Conservation (phyloP, 2,888 invertebrate species). For the Ceraclea dissimilis region DNA sequence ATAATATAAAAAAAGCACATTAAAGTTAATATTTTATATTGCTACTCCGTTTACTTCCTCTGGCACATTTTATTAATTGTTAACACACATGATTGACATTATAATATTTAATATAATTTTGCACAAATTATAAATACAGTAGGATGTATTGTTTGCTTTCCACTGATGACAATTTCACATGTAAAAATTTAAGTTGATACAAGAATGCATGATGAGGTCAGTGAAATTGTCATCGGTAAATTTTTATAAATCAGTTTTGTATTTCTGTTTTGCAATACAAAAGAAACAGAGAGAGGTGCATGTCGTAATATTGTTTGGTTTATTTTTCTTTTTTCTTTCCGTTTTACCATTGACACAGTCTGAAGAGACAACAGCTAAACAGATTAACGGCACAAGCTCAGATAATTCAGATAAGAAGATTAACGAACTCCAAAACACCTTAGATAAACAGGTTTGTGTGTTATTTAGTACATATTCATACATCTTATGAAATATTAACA, state of each 20-base stretch:
- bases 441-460: slow-evolving; percentile 74
- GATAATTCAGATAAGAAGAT: slow-evolving; percentile 47
- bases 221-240: not conserved
- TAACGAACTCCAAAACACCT: slow-evolving; percentile 74
- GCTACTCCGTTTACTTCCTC: too few species aligned
- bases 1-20: too few species aligned
- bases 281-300: slow-evolving; percentile 18
- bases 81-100: too few species aligned
- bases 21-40: too few species aligned
- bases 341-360: slow-evolving; percentile 19
- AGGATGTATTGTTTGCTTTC: too few species aligned
- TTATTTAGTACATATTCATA: not conserved
- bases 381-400: slow-evolving; percentile 31
- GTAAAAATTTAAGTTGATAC: too few species aligned
- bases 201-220: too few species aligned
- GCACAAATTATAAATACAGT: too few species aligned
- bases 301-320: slow-evolving; percentile 24
- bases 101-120: too few species aligned
- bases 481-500: too few species aligned
- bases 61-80: too few species aligned
- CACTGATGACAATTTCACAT: too few species aligned
- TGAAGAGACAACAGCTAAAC: slow-evolving; percentile 19
- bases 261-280: not conserved
- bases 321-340: slow-evolving; percentile 9
- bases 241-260: not conserved